A percentile compares a stretch with the other conserved stretches of the same genome.
Evolutionary conservation across 1,140 invertebrate genomes (phyloP).

Genomic region (Lepidotrigona ventralis): DNA sequence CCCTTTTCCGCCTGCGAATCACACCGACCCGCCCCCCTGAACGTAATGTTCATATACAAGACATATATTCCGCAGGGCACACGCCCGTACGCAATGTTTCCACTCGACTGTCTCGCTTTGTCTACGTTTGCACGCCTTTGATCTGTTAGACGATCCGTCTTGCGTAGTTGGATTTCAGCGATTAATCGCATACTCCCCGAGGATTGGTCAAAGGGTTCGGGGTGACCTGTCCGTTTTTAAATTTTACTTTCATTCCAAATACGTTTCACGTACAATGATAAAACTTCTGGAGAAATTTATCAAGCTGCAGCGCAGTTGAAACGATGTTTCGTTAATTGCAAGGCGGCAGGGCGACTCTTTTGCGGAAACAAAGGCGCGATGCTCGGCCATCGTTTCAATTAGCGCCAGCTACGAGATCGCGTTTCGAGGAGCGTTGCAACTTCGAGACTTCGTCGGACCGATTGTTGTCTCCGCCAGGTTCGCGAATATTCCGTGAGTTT

Average conservation of each 20-base stretch:
- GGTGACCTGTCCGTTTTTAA: no score
- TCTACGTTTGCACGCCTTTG: not conserved
- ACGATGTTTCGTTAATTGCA: not conserved
- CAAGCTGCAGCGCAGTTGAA: not conserved
- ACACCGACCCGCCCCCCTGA: no score
- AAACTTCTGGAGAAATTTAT: not conserved
- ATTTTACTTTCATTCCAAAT: no score
- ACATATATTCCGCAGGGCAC: not conserved
- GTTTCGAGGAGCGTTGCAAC: not conserved
- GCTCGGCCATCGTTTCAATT: not conserved
- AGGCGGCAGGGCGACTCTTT: not conserved
- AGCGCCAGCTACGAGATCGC: not conserved
- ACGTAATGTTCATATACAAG: not conserved
- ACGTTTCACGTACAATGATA: not conserved
- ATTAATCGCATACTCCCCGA: no score
- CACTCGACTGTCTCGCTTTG: not conserved
- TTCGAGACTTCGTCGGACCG: not conserved
- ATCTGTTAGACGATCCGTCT: not conserved
- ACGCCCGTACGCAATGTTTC: not conserved
- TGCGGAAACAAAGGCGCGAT: not conserved
- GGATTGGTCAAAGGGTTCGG: not conserved
- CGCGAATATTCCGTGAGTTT: not conserved
- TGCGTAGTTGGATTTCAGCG: no score
- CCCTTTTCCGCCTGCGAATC: conserved; percentile 19
- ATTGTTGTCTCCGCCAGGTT: conserved; percentile 2